These are phyloP conservation scores for Diabrotica virgifera DNA, from an alignment of 1,140 invertebrate genomes.

Conservation along the genomic window DNA sequence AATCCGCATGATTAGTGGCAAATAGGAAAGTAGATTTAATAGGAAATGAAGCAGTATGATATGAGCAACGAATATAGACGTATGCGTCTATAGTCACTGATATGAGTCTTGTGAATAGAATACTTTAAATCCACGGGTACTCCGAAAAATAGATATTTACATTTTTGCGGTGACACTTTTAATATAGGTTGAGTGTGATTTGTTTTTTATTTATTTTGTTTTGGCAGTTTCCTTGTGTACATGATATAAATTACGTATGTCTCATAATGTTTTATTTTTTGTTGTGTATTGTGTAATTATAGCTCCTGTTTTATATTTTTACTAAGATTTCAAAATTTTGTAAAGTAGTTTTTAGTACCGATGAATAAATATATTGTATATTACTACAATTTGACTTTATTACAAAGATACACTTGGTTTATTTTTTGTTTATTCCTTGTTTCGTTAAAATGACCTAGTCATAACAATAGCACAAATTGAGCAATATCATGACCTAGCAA, in stretches of 20 bases:
- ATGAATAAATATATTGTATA: conserved; percentile 3
- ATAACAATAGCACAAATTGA: no score
- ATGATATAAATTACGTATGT: neutral
- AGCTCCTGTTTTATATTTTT: conserved; percentile 1
- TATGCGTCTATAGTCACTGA: neutral
- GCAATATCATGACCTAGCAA: no score
- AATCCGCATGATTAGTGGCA: no score
- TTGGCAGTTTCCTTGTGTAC: neutral
- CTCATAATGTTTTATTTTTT: neutral
- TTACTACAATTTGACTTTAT: neutral
- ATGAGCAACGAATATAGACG: no score
- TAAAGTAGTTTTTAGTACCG: conserved; percentile 2
- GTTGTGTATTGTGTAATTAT: neutral
- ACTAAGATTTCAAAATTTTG: conserved; percentile 1
- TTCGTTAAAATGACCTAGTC: no score
- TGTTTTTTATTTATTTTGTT: neutral
- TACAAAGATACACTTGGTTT: no score
- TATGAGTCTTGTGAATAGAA: neutral
- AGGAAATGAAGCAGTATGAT: no score
- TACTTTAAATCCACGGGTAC: neutral
- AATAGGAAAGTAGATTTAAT: no score
- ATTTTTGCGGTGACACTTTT: neutral
- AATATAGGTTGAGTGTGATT: neutral
- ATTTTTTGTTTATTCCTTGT: no score
- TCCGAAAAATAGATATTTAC: neutral